Evolutionary conservation across 2,797 vertebrate genomes (phyloP).

Genomic region (Sebastolobus altivelis): DNA sequence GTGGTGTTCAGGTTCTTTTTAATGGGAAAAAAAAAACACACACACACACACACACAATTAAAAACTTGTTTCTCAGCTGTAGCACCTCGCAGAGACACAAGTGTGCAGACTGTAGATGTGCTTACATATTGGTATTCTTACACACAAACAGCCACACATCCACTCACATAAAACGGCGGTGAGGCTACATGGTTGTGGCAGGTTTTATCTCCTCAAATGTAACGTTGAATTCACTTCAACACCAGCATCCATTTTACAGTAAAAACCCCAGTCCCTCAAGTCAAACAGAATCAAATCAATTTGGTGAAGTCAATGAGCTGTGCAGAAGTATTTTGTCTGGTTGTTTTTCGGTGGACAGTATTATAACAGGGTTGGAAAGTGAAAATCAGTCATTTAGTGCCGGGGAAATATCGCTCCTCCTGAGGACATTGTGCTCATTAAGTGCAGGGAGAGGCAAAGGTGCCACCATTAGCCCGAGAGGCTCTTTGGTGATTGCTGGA

Average conservation of each 20-base stretch:
- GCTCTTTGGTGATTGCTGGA: constrained; percentile 71
- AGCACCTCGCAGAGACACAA: neutral
- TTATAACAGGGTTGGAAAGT: constrained; percentile 57
- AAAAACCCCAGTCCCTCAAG: constrained; percentile 54
- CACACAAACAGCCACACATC: neutral
- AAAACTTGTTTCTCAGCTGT: constrained; percentile 34
- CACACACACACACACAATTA: constrained; percentile 55
- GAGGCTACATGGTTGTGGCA: constrained; percentile 2
- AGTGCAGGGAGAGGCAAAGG: constrained; percentile 60
- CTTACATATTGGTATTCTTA: constrained; percentile 6
- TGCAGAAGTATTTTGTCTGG: constrained; percentile 61
- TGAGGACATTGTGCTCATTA: constrained; percentile 67
- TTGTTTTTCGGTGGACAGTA: constrained; percentile 58
- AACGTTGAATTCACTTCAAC: constrained; percentile 44
- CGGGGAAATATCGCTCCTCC: constrained; percentile 54
- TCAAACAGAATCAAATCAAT: constrained; percentile 76
- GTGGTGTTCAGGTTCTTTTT: constrained; percentile 95
- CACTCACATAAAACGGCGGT: constrained; percentile 12
- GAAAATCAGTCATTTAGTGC: constrained; percentile 65
- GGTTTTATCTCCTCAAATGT: constrained; percentile 45
- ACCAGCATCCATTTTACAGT: constrained; percentile 47
- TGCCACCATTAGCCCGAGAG: constrained; percentile 68
- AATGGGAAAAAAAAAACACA: constrained; percentile 38
- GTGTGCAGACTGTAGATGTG: neutral
- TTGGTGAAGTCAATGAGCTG: constrained; percentile 72